A percentile compares a stretch with the other conserved stretches of the same genome.
These are phyloP conservation scores for Meghimatium bilineatum DNA, from an alignment of 2,888 invertebrate species.

Conservation along the genomic window DNA sequence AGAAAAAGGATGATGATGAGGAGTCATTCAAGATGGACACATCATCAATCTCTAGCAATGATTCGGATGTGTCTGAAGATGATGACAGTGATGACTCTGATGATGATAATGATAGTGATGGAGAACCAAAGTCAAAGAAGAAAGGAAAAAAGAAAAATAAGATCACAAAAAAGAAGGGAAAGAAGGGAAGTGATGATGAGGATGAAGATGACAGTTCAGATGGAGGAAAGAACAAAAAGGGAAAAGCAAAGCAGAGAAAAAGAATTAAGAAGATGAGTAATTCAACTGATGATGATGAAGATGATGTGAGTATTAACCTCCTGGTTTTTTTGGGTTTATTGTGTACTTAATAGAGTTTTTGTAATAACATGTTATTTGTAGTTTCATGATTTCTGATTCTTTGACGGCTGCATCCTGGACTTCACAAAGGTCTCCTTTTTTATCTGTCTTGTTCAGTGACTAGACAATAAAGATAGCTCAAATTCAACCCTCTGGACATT, in stretches of 20 bases:
- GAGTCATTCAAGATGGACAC: slow-evolving; percentile 1
- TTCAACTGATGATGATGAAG: slow-evolving; percentile 59
- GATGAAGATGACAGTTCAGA: slow-evolving; percentile 57
- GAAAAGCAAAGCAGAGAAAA: slow-evolving; percentile 58
- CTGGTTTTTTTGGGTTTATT: too few species aligned
- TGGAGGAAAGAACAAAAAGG: slow-evolving; percentile 50
- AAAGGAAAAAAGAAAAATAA: slow-evolving; percentile 52
- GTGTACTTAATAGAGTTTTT: neutral
- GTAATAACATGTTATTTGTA: too few species aligned
- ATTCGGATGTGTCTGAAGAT: slow-evolving; percentile 47
- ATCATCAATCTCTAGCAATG: slow-evolving; percentile 39
- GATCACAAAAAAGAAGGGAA: slow-evolving; percentile 27
- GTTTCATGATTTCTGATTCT: too few species aligned
- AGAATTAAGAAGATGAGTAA: slow-evolving; percentile 59
- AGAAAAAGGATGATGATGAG: slow-evolving; percentile 49
- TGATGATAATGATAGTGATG: slow-evolving; percentile 41
- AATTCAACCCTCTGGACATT: too few species aligned
- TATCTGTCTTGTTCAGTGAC: too few species aligned
- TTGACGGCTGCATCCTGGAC: too few species aligned
- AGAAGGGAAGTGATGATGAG: slow-evolving; percentile 51
- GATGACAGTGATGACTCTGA: slow-evolving; percentile 42
- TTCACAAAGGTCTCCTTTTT: too few species aligned
- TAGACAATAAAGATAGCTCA: too few species aligned
- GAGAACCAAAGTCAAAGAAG: slow-evolving; percentile 39
- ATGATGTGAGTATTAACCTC: slow-evolving; percentile 22